These are phyloP conservation scores for Halichoeres trimaculatus DNA, from an alignment of 2,113 vertebrate species.

Conservation along the genomic window DNA sequence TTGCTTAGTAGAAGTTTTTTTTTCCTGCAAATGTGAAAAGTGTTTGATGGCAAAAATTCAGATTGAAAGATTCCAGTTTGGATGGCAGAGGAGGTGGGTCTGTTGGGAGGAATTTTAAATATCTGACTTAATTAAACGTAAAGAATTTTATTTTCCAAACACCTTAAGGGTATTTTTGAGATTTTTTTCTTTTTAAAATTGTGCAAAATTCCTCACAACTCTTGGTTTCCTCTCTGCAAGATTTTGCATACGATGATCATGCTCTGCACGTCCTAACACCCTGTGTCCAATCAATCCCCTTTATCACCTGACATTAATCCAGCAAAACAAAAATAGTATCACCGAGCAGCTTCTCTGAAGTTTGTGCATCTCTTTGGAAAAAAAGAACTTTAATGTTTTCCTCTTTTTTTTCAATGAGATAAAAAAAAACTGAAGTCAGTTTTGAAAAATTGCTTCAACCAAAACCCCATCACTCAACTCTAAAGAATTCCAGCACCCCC, in stretches of 20 bases:
- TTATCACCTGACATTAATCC: slow-evolving; percentile 20
- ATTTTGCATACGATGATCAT: background rate
- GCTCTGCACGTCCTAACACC: slow-evolving; percentile 5
- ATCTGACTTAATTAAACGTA: slow-evolving; percentile 21
- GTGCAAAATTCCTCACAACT: background rate
- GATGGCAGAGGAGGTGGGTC: slow-evolving; percentile 10
- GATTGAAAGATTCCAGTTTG: slow-evolving; percentile 36
- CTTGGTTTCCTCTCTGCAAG: background rate
- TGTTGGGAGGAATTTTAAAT: slow-evolving; percentile 6
- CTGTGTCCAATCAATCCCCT: background rate
- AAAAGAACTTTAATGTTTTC: slow-evolving; percentile 26
- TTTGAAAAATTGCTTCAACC: slow-evolving; percentile 25
- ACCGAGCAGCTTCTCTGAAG: slow-evolving; percentile 9
- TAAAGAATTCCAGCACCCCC: slow-evolving; percentile 86
- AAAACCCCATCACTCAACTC: slow-evolving; percentile 53
- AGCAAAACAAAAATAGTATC: slow-evolving; percentile 11
- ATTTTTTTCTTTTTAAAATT: background rate
- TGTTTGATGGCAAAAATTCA: slow-evolving; percentile 27
- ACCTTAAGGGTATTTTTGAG: background rate
- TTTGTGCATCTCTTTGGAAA: slow-evolving; percentile 6
- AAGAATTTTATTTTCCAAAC: slow-evolving; percentile 18
- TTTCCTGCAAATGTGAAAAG: slow-evolving; percentile 25
- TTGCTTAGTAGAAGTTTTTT: slow-evolving; percentile 69
- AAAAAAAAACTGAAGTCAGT: background rate
- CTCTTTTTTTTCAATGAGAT: too few relatives aligned